Evolutionary conservation across 2,797 vertebrate genomes (phyloP).

Genomic region (Xyrichtys novacula): DNA sequence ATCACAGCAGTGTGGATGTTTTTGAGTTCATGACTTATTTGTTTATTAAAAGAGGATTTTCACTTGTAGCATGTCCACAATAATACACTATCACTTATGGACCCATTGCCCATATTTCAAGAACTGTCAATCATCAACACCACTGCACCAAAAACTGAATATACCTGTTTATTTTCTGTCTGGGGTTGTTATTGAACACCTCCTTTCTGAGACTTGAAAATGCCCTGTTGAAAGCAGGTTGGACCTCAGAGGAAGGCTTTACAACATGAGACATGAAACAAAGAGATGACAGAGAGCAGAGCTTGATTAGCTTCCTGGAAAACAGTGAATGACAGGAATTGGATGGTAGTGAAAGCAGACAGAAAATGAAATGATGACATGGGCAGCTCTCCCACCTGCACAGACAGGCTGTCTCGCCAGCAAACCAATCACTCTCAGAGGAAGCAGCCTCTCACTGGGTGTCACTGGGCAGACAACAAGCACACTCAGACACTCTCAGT

Average conservation of each 20-base stretch:
- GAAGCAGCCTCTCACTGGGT: slow-evolving; percentile 69
- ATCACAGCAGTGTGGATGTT: slow-evolving; percentile 43
- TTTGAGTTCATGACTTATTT: slow-evolving; percentile 41
- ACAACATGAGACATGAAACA: slow-evolving; percentile 21
- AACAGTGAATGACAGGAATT: slow-evolving; percentile 55
- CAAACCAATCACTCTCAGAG: slow-evolving; percentile 73
- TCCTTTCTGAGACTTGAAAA: background rate
- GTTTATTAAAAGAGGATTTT: slow-evolving; percentile 64
- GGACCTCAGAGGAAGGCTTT: slow-evolving; percentile 17
- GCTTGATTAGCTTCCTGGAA: slow-evolving; percentile 53
- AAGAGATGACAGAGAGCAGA: slow-evolving; percentile 16
- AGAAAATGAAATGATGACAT: slow-evolving; percentile 69
- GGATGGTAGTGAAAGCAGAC: slow-evolving; percentile 55
- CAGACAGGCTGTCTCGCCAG: slow-evolving; percentile 58
- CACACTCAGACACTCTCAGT: slow-evolving; percentile 36
- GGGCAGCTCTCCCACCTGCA: slow-evolving; percentile 71
- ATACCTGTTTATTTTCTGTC: slow-evolving; percentile 7
- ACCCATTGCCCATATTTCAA: no score
- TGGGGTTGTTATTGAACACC: background rate
- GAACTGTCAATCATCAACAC: no score
- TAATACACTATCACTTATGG: slow-evolving; percentile 23
- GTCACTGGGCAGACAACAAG: slow-evolving; percentile 75
- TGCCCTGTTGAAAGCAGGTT: background rate
- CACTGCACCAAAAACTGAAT: no score
- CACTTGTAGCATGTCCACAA: slow-evolving; percentile 42